phyloP scores from a whole-genome alignment of 2,888 invertebrate genomes.

The Arrhopalites spinosus region DNA sequence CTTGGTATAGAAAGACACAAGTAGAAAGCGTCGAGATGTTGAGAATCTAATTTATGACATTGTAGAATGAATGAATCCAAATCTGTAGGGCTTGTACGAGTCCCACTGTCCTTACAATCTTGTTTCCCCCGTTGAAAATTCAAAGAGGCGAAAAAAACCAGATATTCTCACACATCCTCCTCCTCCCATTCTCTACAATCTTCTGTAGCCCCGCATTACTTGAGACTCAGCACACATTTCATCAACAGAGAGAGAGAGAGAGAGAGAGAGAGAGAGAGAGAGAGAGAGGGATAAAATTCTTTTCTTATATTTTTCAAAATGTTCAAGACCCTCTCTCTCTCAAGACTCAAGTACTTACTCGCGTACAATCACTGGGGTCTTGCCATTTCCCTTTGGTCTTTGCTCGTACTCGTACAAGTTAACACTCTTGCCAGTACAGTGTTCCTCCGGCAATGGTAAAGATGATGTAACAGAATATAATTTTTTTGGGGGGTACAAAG shows the following conservation, averaged over 20 bases:
- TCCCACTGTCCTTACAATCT: neutral
- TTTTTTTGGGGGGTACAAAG: no score
- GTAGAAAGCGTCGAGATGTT: neutral
- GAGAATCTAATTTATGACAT: constrained; percentile 29
- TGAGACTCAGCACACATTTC: neutral
- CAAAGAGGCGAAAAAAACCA: constrained; percentile 24
- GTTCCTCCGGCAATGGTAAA: no score
- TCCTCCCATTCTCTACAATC: neutral
- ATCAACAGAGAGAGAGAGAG: neutral
- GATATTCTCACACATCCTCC: neutral
- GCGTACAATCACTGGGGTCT: no score
- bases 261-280: neutral
- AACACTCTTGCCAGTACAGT: no score
- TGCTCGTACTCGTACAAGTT: no score
- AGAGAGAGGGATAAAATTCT: neutral
- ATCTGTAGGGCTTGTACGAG: constrained; percentile 14
- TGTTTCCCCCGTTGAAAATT: neutral
- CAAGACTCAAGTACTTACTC: no score
- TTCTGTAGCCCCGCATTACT: neutral
- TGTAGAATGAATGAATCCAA: constrained; percentile 22
- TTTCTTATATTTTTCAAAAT: neutral
- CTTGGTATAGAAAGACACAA: neutral
- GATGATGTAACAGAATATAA: no score
- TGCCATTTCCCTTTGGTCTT: no score
- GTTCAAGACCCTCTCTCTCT: no score